phyloP scores from a whole-genome alignment of 2,888 invertebrate genomes.

The Stratiomys singularior region DNA sequence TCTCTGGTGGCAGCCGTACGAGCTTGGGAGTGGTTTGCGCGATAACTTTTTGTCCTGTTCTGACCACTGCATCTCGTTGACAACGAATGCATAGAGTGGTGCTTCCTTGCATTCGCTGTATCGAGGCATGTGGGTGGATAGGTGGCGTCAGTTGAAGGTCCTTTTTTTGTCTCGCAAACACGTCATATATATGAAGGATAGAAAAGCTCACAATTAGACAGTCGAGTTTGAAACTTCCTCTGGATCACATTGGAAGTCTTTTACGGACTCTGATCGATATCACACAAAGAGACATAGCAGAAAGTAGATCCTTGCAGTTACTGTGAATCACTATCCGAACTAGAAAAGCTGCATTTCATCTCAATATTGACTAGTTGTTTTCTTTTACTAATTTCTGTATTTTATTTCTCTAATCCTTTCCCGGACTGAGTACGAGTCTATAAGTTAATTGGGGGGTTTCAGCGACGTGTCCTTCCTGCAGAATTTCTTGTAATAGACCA shows the following conservation, averaged over 20 bases:
- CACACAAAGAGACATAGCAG: background rate
- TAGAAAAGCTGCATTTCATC: background rate
- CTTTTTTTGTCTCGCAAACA: slow-evolving; percentile 31
- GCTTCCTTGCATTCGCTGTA: background rate
- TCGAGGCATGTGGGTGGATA: slow-evolving; percentile 35
- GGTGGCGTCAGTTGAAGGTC: slow-evolving; percentile 45
- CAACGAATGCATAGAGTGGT: slow-evolving; percentile 14
- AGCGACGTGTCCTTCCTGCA: background rate
- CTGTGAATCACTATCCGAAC: background rate
- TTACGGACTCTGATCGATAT: slow-evolving; percentile 33
- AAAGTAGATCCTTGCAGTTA: slow-evolving; percentile 18
- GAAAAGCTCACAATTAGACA: slow-evolving; percentile 59
- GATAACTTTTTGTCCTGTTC: slow-evolving; percentile 9
- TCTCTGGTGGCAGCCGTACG: background rate
- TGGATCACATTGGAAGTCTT: slow-evolving; percentile 53
- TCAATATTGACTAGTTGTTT: background rate
- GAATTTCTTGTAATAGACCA: background rate
- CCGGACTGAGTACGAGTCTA: background rate
- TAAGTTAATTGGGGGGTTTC: too few relatives aligned
- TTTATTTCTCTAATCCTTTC: background rate
- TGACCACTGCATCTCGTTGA: background rate
- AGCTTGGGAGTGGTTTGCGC: slow-evolving; percentile 38
- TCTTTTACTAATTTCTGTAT: background rate
- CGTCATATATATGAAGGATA: slow-evolving; percentile 58
- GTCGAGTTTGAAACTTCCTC: slow-evolving; percentile 66